Conservation (phyloP, 2,113 vertebrate genomes). For the Gallinago undulata region DNA sequence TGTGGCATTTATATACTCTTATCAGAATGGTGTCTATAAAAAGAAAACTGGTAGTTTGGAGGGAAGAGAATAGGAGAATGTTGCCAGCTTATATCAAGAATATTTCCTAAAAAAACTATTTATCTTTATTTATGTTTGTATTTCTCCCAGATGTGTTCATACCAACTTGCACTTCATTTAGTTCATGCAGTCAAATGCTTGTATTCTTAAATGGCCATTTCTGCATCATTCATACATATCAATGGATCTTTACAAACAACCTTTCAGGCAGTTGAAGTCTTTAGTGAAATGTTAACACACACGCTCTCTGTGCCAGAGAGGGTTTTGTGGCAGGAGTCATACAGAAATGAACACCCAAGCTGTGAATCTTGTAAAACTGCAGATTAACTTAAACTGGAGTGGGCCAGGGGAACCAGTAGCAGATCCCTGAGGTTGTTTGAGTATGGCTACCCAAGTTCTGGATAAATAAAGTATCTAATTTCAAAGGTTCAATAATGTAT, state of each 20-base stretch:
- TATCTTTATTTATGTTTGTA: neutral
- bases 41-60: neutral
- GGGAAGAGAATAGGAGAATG: neutral
- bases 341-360: neutral
- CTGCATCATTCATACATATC: neutral
- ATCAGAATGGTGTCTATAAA: neutral
- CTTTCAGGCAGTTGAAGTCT: neutral
- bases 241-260: neutral
- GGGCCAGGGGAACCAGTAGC: neutral
- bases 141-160: neutral
- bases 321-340: neutral
- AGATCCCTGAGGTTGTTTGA: neutral
- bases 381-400: neutral
- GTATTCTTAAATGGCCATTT: neutral
- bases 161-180: fast-evolving
- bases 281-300: neutral
- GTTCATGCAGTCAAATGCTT: neutral
- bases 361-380: neutral
- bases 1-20: neutral
- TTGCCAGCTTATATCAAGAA: fast-evolving
- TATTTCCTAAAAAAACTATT: neutral
- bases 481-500: neutral
- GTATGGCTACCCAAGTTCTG: neutral
- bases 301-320: neutral
- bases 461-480: neutral